Base-by-base conservation (phyloP, 1,140 invertebrate species). In the Drosophila sturtevanti region DNA sequence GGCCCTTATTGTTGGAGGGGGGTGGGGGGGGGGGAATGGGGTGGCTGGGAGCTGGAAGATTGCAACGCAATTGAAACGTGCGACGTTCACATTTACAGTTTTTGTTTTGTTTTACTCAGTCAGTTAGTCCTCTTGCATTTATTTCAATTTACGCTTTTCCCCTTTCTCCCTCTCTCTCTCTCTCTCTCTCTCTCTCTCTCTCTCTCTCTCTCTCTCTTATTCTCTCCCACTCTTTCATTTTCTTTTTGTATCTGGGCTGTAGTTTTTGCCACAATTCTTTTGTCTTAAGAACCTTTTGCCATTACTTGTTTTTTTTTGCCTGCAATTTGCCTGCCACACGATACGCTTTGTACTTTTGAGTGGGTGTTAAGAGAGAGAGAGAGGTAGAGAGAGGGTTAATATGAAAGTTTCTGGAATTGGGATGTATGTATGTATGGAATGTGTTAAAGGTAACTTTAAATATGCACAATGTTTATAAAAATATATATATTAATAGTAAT, bases 81-180 rank as follows among this genome's bases (percentile, higher is more conserved):
- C 82, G 75, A 79, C 67, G 82, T 79, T 79, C 82, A 81, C 75
- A 82, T 87, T 87, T 82, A 87, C 76, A 56, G 41, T 48, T 48
- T 31, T 31, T 31, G 27, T 48, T 31, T 31, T 31, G 27, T 31
- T 31, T 31, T 6, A 6, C 27, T 48, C 41, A 48, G 34, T 12
- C 34, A 35, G 41, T 48, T 27, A 73, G 84, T 81, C 79, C 79
- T 77, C 82, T 82, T 87, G 82, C 82, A 87, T 87, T 87, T 89
- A 87, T 87, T 87, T 87, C 82, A 87, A 87, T 89, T 87, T 87
- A 68, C 79, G 67, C 68, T 85, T n/a, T 77, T 85, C 74, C 65
- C 37, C 52, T 71, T 64, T 63, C 7, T 62, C 55, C 34, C 11
- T 61, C 38, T n/a, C n/a, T n/a, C 12, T 34, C 24, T 54, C 24